phyloP scores from a whole-genome alignment of 2,888 invertebrate species.

The Epinotia nisella region DNA sequence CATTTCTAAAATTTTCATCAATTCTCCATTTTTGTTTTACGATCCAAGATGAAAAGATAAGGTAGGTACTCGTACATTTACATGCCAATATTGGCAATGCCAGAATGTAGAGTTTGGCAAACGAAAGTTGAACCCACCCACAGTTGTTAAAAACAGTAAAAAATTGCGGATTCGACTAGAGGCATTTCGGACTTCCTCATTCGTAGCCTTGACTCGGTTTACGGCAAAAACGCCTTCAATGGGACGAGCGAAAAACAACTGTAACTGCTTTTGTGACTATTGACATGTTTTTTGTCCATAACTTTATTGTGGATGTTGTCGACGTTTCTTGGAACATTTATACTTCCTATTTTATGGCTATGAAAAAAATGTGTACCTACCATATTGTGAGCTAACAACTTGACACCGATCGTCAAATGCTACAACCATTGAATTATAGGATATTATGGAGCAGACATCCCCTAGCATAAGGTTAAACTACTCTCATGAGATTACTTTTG shows the following conservation, averaged over 20 bases:
- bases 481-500: no score
- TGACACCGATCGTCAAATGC: background rate
- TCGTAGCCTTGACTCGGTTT: constrained; percentile 25
- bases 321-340: constrained; percentile 11
- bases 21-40: no score
- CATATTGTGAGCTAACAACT: background rate
- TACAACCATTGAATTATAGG: no score
- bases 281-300: constrained; percentile 14
- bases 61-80: no score
- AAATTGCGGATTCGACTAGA: constrained; percentile 21
- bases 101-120: no score
- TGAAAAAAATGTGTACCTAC: constrained; percentile 11
- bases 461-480: no score
- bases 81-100: no score
- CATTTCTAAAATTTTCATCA: no score
- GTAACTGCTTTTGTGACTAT: constrained; percentile 19
- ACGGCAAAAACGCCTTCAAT: constrained; percentile 29
- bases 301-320: constrained; percentile 17
- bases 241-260: constrained; percentile 7
- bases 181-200: constrained; percentile 29
- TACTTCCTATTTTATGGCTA: background rate
- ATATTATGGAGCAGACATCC: no score
- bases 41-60: no score
- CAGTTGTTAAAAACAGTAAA: no score
- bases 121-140: no score